phyloP scores from a whole-genome alignment of 2,888 invertebrate genomes.

The Gerris lacustris region DNA sequence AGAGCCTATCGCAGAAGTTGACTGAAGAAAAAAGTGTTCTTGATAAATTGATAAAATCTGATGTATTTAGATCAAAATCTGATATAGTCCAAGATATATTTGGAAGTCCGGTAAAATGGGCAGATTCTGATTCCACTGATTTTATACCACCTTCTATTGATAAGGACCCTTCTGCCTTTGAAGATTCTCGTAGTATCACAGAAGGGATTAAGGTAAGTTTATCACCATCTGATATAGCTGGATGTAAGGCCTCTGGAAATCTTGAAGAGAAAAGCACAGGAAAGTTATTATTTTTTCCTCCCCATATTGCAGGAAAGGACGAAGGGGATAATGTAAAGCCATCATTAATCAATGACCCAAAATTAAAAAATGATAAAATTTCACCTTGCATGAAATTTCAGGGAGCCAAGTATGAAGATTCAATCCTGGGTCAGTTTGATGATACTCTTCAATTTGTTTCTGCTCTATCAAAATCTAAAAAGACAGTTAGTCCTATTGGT shows the following conservation, averaged over 20 bases:
- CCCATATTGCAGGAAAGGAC: not conserved
- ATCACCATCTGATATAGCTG: too few relatives aligned
- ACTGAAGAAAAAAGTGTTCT: not conserved
- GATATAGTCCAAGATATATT: not conserved
- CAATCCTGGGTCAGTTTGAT: not conserved
- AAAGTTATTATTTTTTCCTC: too few relatives aligned
- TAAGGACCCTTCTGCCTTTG: not conserved
- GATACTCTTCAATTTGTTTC: not conserved
- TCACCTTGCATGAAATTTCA: not conserved
- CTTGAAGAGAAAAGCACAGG: not conserved
- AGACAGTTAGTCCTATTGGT: slow-evolving; percentile 1
- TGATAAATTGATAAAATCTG: not conserved
- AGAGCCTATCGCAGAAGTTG: not conserved
- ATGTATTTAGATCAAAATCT: not conserved
- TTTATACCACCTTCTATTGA: not conserved
- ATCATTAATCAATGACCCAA: too few relatives aligned
- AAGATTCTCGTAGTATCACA: not conserved
- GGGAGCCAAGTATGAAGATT: not conserved
- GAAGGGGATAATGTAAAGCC: not conserved
- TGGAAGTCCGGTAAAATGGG: not conserved
- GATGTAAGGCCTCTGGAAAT: not conserved
- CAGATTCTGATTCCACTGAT: not conserved
- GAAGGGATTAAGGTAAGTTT: too few relatives aligned
- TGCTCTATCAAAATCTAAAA: not conserved
- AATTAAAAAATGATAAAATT: too few relatives aligned